Percentiles rank a stretch among this genome's conserved stretches.
Conservation (phyloP, 1,140 invertebrate species). For the Sminthurides bifidus region DNA sequence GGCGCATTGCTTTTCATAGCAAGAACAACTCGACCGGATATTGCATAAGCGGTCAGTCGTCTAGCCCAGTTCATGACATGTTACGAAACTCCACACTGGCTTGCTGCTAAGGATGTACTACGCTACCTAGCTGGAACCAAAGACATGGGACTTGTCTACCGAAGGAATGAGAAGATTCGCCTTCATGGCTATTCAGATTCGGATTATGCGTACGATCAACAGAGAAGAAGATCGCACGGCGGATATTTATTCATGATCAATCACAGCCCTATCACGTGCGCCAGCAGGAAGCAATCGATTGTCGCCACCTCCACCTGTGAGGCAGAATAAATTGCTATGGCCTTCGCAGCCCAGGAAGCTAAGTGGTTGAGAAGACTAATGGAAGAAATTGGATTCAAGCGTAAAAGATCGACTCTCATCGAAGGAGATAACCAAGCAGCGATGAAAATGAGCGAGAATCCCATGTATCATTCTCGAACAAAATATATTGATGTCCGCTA, state of each 20-base stretch:
- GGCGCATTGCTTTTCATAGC: slow-evolving; percentile 36
- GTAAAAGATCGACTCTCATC: slow-evolving; percentile 5
- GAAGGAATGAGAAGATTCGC: too few species aligned
- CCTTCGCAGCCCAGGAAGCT: neutral
- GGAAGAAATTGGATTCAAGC: neutral
- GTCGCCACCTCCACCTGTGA: slow-evolving; percentile 35
- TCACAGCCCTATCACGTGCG: slow-evolving; percentile 32
- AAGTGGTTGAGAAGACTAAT: neutral
- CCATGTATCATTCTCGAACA: slow-evolving; percentile 27
- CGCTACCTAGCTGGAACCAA: slow-evolving; percentile 7
- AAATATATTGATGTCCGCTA: slow-evolving; percentile 33
- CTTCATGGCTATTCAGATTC: slow-evolving; percentile 1
- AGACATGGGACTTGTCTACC: slow-evolving; percentile 5
- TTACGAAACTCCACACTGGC: slow-evolving; percentile 29
- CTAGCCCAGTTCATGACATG: slow-evolving; percentile 28
- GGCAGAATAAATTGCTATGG: slow-evolving; percentile 33
- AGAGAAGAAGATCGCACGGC: slow-evolving; percentile 21
- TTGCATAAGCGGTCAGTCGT: slow-evolving; percentile 35
- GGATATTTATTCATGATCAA: slow-evolving; percentile 29
- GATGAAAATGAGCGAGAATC: slow-evolving; percentile 32
- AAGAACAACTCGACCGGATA: slow-evolving; percentile 36
- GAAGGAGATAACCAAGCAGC: slow-evolving; percentile 32
- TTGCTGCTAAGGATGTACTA: slow-evolving; percentile 24
- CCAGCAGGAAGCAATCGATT: slow-evolving; percentile 33
- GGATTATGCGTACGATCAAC: slow-evolving; percentile 15